Evolutionary conservation across 2,113 vertebrate species (phyloP).

Genomic region (Nicator chloris): DNA sequence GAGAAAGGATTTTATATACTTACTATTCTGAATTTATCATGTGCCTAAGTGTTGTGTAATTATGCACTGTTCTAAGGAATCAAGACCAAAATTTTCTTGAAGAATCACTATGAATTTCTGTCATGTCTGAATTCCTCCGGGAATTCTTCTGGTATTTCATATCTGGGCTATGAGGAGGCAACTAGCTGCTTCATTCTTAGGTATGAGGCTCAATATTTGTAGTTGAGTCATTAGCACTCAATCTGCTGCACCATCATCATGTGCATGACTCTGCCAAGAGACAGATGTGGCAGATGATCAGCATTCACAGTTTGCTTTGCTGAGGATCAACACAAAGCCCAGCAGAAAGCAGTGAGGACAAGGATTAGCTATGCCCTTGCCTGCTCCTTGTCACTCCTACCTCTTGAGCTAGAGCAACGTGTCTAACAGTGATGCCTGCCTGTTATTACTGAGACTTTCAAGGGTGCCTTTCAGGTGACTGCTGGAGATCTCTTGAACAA

Average conservation of each 20-base stretch:
- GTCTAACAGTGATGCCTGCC: background rate
- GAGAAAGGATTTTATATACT: background rate
- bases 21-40: background rate
- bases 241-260: background rate
- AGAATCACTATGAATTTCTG: background rate
- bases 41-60: background rate
- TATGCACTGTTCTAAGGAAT: background rate
- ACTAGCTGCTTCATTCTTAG: background rate
- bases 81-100: background rate
- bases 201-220: background rate
- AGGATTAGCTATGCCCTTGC: background rate
- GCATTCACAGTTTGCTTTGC: background rate
- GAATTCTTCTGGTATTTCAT: background rate
- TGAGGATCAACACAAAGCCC: background rate
- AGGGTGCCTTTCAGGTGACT: background rate
- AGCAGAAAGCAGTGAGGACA: background rate
- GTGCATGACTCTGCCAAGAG: background rate
- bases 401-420: background rate
- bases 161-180: background rate
- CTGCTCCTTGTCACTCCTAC: background rate
- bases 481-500: background rate
- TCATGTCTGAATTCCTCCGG: background rate
- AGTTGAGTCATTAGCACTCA: background rate
- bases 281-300: background rate
- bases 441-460: background rate